phyloP scores from a whole-genome alignment of 2,113 vertebrate genomes.

The Riparia riparia region DNA sequence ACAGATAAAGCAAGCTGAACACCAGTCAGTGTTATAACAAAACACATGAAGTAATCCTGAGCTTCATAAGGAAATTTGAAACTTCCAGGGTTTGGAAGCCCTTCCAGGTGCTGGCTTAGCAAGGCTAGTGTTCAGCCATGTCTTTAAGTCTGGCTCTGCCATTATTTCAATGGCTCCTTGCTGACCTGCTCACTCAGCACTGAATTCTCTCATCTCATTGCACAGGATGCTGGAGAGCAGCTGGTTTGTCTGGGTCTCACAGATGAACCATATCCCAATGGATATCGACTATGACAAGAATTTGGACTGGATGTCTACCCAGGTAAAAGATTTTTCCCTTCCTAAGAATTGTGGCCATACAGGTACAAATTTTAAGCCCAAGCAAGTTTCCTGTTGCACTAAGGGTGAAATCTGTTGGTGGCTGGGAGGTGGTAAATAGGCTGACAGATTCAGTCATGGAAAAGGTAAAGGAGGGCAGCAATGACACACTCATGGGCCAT shows the following conservation, averaged over 20 bases:
- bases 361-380: background rate
- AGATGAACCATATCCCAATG: slow-evolving; percentile 74
- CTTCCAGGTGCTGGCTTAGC: background rate
- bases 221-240: slow-evolving; percentile 74
- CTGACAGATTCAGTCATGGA: background rate
- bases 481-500: background rate
- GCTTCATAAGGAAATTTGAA: background rate
- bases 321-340: slow-evolving; percentile 59
- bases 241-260: slow-evolving; percentile 80
- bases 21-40: background rate
- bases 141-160: background rate
- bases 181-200: background rate
- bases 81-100: background rate
- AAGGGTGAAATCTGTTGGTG: background rate
- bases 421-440: background rate
- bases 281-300: slow-evolving; percentile 80
- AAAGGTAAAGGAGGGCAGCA: background rate
- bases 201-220: background rate
- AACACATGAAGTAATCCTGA: background rate
- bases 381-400: background rate
- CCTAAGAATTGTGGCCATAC: background rate
- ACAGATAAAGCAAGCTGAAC: background rate
- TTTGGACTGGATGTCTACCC: slow-evolving; percentile 80
- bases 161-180: rapidly evolving
- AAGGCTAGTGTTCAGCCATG: background rate